Evolutionary conservation across 2,888 invertebrate genomes (phyloP).

Genomic region (Cataglyphis cursor): DNA sequence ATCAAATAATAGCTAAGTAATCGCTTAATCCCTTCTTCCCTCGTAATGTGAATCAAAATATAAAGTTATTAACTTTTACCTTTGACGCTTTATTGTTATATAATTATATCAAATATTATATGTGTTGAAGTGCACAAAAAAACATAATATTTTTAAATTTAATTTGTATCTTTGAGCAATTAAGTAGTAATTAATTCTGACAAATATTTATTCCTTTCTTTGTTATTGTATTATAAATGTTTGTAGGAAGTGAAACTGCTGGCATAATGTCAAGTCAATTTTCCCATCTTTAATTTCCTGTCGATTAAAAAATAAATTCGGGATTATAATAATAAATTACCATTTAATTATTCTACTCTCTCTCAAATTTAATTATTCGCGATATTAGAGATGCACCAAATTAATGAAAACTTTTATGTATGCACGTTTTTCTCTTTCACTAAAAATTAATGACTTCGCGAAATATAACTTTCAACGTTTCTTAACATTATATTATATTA

Average conservation of each 20-base stretch:
- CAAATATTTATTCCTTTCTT: background rate
- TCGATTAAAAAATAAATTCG: background rate
- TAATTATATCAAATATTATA: too few species aligned
- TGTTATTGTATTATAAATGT: background rate
- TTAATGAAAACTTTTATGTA: background rate
- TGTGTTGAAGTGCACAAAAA: too few species aligned
- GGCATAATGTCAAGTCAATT: background rate
- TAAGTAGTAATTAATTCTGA: background rate
- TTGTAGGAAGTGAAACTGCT: background rate
- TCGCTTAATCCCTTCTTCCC: slow-evolving; percentile 42
- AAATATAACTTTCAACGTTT: background rate
- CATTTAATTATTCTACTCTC: background rate
- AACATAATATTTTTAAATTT: background rate
- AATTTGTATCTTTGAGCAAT: background rate
- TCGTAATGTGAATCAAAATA: slow-evolving; percentile 30
- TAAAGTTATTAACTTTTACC: background rate
- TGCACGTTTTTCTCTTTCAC: background rate
- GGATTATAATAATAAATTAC: background rate
- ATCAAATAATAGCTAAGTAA: slow-evolving; percentile 45
- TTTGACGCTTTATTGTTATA: too few species aligned
- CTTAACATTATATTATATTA: background rate
- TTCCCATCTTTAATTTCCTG: background rate
- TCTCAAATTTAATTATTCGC: background rate
- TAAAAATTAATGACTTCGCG: background rate
- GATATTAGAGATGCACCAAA: background rate